Evolutionary conservation across 2,113 vertebrate genomes (phyloP), one percentile per base, ranked within the genome.

Genomic region (Tapirus terrestris): DNA sequence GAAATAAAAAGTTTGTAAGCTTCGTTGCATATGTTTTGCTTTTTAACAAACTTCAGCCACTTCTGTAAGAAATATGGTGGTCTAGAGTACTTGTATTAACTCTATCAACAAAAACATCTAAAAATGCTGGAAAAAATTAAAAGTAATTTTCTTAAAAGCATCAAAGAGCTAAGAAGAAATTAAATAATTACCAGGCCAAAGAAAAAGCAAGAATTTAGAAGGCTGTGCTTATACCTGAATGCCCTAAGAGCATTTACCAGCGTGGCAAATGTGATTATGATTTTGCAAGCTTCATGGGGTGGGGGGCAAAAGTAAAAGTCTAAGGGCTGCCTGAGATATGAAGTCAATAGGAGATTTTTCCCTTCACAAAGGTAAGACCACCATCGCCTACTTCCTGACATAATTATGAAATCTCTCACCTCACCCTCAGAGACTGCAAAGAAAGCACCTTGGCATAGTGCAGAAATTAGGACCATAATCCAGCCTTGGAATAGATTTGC

Each of bases 61-160:
- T 82, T 95, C 77, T 72, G 1, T 53, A 36, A 56, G 29, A 93
- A 13, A 68, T 48, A 27, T 11, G 18, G 63, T 83, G 7, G n/a
- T 53, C 25, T 75, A 14, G 20, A 9, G 7, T 39, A 67, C 45
- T 94, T 79, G 39, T 1, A 51, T 70, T 18, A 45, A 13, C 33
- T 93, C n/a, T 61, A 1, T 39, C 39, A 56, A n/a, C 9, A 92
- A 76, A 94, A 72, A 12, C 9, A 73, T 60, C 23, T 90, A n/a
- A 82, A 76, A 87, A 29, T 83, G n/a, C 45, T 75, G 61, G 27
- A 33, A 17, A 33, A 3, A 67, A 36, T 31, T 5, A 56, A 70
- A 86, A 77, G 8, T 31, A 43, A 23, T 80, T 80, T 95, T 93
- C 29, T 97, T 81, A 80, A 97, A 89, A 61, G 8, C 31, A 79